Evolutionary conservation across 2,797 vertebrate species (phyloP).

Genomic region (Rhinichthys osculus): DNA sequence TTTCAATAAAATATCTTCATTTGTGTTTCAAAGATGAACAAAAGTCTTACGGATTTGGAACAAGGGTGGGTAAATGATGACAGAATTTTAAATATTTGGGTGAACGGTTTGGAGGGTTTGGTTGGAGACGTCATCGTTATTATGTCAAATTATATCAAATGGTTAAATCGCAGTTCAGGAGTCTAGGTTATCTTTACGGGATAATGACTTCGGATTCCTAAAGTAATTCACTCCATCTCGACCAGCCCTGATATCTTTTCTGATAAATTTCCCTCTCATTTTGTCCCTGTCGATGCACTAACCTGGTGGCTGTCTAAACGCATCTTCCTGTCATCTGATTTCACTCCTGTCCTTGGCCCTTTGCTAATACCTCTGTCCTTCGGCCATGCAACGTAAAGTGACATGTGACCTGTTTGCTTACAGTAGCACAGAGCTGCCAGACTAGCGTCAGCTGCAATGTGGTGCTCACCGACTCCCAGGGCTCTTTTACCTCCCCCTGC

Average conservation of each 20-base stretch:
- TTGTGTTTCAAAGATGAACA: not conserved
- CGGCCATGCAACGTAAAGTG: not conserved
- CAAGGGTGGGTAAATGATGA: not conserved
- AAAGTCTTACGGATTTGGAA: not conserved
- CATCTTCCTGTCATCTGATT: constrained; percentile 29
- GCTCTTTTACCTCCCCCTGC: constrained; percentile 90
- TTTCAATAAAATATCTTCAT: not conserved
- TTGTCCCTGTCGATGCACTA: constrained; percentile 48
- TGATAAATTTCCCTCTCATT: constrained; percentile 51
- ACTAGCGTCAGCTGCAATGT: constrained; percentile 77
- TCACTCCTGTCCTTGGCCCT: constrained; percentile 31
- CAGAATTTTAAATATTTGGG: not conserved
- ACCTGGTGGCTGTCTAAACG: constrained; percentile 34
- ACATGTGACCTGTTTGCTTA: constrained; percentile 63
- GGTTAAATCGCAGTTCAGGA: not conserved
- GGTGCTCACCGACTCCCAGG: constrained; percentile 80
- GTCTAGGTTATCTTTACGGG: not conserved
- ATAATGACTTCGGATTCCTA: not conserved
- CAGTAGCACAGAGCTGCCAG: constrained; percentile 82
- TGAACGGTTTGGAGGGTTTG: not conserved
- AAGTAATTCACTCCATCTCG: not conserved
- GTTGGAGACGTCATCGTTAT: not conserved
- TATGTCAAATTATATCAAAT: not conserved
- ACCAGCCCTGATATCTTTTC: constrained; percentile 30
- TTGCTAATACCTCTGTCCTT: constrained; percentile 32